Base-by-base conservation (phyloP, 2,113 vertebrate genomes). In the Ciconia maguari region DNA sequence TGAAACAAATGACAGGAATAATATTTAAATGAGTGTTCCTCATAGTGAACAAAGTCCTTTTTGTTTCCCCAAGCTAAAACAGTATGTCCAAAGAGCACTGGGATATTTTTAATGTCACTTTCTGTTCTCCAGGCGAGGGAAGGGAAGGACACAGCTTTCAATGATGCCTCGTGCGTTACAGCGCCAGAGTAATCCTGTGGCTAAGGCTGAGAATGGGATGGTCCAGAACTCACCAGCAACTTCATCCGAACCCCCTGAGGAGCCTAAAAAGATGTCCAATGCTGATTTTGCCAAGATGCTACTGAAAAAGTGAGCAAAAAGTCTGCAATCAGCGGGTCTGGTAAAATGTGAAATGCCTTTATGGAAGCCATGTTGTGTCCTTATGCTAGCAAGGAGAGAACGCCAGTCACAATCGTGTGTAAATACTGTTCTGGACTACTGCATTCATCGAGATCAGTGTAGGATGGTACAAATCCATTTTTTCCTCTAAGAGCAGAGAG, bases 211-310 rank as follows among this genome's bases (percentile, higher is more conserved):
- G 98, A 99, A 99, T 0, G 99, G 99, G 25, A 98, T 98, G 4
- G 88, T 97, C 6, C 89, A 97, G 10, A 95, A 92, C 38, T 97
- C 85, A 42, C 69, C 72, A 13, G 93, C 93, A 27, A 11, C 96
- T 7, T 51, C 95, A 15, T 83, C 98, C 2, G 9, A 71, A 0
- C 41, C 96, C 30, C 71, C 74, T 0, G 98, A 97, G 90, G 97
- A 98, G 26, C 96, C 98, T 18, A 99, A 98, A 87, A 97, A 98
- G 91, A 97, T 99, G 98, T 99, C 99, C 70, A 99, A 99, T 22
- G 99, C 99, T 22, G 99, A 99, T 95, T 99, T 99, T 97, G 99
- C 99, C 94, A 98, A 97, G 98, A 97, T 99, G 99, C 98, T 99
- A 49, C 98, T 99, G 94, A 99, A 98, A 41, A 99, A 99, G 97